Evolutionary conservation across 1,140 invertebrate species (phyloP).

Genomic region (Camponotus pennsylvanicus): DNA sequence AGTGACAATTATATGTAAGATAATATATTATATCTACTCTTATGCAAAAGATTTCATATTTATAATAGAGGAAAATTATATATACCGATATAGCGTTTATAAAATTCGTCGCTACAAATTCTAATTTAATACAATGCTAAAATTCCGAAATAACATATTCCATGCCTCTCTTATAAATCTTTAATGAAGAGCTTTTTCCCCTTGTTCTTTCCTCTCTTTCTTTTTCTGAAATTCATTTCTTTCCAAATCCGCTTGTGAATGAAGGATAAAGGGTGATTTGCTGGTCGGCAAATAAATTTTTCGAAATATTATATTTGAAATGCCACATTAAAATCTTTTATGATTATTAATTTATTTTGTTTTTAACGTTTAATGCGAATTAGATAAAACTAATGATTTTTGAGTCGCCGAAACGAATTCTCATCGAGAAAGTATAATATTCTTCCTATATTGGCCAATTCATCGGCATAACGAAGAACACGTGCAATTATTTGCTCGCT

Average conservation of each 20-base stretch:
- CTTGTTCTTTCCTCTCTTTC: too few relatives aligned
- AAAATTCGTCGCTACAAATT: not conserved
- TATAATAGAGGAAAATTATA: not conserved
- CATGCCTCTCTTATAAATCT: not conserved
- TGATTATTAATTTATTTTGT: not conserved
- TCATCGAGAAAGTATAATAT: not conserved
- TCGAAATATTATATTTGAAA: not conserved
- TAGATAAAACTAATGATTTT: not conserved
- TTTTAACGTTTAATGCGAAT: not conserved
- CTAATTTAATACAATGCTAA: not conserved
- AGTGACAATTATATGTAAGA: too few relatives aligned
- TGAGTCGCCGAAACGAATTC: not conserved
- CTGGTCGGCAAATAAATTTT: not conserved
- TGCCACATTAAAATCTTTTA: not conserved
- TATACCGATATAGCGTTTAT: not conserved
- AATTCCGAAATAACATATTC: not conserved
- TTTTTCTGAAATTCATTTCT: not conserved
- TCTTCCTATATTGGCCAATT: not conserved
- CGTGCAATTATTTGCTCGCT: constrained; percentile 68
- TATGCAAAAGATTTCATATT: not conserved
- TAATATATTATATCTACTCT: not conserved
- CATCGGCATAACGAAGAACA: constrained; percentile 25
- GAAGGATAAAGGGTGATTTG: not conserved
- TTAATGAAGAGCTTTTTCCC: not conserved
- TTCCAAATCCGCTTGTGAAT: not conserved